Conservation (phyloP, 2,888 invertebrate species). For the Octodonta nipae region DNA sequence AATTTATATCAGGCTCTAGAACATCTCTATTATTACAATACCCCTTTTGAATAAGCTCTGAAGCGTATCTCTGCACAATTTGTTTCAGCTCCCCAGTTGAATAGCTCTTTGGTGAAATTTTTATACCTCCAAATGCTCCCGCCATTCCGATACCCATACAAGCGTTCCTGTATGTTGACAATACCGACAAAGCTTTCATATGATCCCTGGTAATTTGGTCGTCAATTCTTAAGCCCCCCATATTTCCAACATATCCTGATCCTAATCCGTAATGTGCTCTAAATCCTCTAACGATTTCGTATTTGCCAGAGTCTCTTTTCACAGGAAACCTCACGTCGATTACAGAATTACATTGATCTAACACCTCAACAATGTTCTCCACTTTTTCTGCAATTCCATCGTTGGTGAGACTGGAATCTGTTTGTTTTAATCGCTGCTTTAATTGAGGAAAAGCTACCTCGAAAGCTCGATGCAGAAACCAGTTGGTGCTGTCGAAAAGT, state of each 20-base stretch:
- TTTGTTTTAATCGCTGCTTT: constrained; percentile 16
- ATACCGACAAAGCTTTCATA: constrained; percentile 27
- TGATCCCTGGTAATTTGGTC: constrained; percentile 25
- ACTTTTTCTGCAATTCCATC: constrained; percentile 18
- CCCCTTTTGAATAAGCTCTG: constrained; percentile 20
- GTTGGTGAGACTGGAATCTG: constrained; percentile 9
- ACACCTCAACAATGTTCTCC: constrained; percentile 20
- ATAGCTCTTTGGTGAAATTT: constrained; percentile 24
- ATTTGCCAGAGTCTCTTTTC: constrained; percentile 21
- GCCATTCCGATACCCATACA: constrained; percentile 27
- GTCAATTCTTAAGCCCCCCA: constrained; percentile 26
- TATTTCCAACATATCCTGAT: too few relatives aligned
- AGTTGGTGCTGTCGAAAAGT: constrained; percentile 28
- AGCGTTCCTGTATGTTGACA: constrained; percentile 27
- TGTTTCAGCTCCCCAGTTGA: constrained; percentile 22
- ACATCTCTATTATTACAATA: constrained; percentile 25
- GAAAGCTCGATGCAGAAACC: constrained; percentile 29
- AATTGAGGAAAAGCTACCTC: constrained; percentile 25
- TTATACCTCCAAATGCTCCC: constrained; percentile 29
- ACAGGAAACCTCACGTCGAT: constrained; percentile 29
- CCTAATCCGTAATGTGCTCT: constrained; percentile 27
- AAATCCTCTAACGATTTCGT: constrained; percentile 27
- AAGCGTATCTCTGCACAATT: constrained; percentile 22
- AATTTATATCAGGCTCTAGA: constrained; percentile 29
- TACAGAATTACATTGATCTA: constrained; percentile 29